Percentiles rank a stretch among this genome's conserved stretches.
Evolutionary conservation across 2,797 vertebrate species (phyloP).

Genomic region (Cossypha heuglini): DNA sequence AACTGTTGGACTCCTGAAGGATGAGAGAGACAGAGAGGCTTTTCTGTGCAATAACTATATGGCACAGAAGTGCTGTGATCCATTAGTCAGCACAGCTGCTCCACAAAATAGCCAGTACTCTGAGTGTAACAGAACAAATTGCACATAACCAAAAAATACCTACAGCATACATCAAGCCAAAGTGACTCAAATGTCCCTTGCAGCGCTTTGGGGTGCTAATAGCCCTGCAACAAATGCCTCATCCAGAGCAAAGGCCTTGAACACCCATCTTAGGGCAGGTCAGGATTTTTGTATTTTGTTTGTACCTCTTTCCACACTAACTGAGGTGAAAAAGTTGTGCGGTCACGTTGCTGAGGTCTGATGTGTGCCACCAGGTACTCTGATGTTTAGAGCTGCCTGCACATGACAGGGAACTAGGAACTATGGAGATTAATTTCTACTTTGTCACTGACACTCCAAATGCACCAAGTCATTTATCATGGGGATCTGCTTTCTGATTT

Average conservation of each 20-base stretch:
- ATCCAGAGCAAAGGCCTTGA: constrained; percentile 39
- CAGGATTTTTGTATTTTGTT: not conserved
- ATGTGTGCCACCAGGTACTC: not conserved
- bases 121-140: constrained; percentile 60
- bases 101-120: constrained; percentile 48
- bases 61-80: constrained; percentile 54
- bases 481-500: constrained; percentile 36
- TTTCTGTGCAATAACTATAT: constrained; percentile 54
- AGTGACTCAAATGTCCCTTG: constrained; percentile 50
- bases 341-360: not conserved
- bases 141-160: constrained; percentile 69
- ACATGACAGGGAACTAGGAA: not conserved
- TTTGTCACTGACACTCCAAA: constrained; percentile 41
- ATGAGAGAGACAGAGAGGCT: constrained; percentile 48
- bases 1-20: constrained; percentile 52
- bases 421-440: constrained; percentile 40
- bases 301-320: not conserved
- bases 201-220: constrained; percentile 36
- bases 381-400: not conserved
- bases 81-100: constrained; percentile 66
- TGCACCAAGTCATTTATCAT: not conserved
- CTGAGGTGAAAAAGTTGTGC: not conserved
- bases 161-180: constrained; percentile 55
- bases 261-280: constrained; percentile 12
- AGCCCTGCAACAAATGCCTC: constrained; percentile 27